These are phyloP conservation scores for Amphibalanus amphitrite DNA, from an alignment of 1,140 invertebrate species.

Conservation along the genomic window DNA sequence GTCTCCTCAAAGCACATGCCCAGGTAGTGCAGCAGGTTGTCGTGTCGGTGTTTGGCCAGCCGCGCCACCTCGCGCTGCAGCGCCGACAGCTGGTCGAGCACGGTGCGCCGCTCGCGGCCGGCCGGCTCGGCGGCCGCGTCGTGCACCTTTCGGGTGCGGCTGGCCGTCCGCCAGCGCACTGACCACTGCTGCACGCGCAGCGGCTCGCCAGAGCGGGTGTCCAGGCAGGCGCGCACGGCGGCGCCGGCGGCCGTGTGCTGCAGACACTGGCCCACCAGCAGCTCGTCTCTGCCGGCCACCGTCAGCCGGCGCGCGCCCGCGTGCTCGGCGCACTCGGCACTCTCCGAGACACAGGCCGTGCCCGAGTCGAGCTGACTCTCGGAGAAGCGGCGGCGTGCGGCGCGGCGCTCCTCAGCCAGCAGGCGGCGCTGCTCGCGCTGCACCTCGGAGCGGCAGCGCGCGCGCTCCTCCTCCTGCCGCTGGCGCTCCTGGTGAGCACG, in stretches of 20 bases:
- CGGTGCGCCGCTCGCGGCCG: neutral
- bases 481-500: neutral
- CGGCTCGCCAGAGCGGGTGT: neutral
- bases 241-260: slow-evolving; percentile 1
- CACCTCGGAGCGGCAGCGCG: neutral
- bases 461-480: neutral
- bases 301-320: neutral
- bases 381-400: neutral
- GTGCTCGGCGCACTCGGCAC: neutral
- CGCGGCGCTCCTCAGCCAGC: neutral
- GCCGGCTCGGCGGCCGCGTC: neutral
- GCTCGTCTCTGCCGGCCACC: neutral
- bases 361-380: neutral
- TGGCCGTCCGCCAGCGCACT: neutral
- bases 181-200: neutral
- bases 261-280: neutral
- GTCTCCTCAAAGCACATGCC: slow-evolving; percentile 42
- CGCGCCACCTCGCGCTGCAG: neutral
- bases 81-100: neutral
- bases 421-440: neutral
- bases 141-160: neutral
- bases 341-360: neutral
- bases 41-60: slow-evolving; percentile 27
- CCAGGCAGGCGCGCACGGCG: neutral
- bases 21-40: slow-evolving; percentile 50